These are phyloP conservation scores for Salarias fasciatus DNA, from an alignment of 2,797 vertebrate genomes.

Conservation along the genomic window DNA sequence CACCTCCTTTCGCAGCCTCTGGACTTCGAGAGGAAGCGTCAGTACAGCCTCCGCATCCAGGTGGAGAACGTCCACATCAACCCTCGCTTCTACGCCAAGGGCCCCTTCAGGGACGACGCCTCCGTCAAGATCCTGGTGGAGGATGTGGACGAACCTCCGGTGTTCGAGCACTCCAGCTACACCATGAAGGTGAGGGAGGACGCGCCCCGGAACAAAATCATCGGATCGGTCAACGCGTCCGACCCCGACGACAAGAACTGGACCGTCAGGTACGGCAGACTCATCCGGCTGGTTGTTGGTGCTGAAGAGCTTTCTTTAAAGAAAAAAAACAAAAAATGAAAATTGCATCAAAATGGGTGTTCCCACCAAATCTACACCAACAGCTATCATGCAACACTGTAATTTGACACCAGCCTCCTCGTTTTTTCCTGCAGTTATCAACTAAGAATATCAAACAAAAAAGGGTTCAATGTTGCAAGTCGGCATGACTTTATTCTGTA, in stretches of 20 bases:
- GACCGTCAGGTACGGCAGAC: constrained; percentile 85
- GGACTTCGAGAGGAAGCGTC: constrained; percentile 91
- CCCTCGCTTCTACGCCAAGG: constrained; percentile 87
- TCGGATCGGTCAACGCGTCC: constrained; percentile 88
- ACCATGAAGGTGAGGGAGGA: constrained; percentile 92
- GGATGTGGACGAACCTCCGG: constrained; percentile 92
- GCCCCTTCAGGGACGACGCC: constrained; percentile 91
- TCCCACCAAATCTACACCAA: no score
- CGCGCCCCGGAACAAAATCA: constrained; percentile 79
- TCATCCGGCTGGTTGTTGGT: no score
- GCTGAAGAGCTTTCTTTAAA: no score
- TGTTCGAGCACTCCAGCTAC: constrained; percentile 88
- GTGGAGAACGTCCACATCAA: constrained; percentile 89
- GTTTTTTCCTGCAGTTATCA: no score
- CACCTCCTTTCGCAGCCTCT: constrained; percentile 77
- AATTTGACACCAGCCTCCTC: no score
- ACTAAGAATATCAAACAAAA: no score
- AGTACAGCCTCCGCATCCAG: constrained; percentile 89
- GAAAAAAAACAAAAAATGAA: no score
- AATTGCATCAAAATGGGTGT: no score
- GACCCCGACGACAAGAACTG: constrained; percentile 90
- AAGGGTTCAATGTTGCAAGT: no score
- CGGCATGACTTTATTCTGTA: no score
- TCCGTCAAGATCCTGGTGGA: constrained; percentile 89
- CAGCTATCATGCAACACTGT: no score